A percentile compares a stretch with the other conserved stretches of the same genome.
These are phyloP conservation scores for Dinoponera quadriceps DNA, from an alignment of 1,140 invertebrate genomes.

Conservation along the genomic window DNA sequence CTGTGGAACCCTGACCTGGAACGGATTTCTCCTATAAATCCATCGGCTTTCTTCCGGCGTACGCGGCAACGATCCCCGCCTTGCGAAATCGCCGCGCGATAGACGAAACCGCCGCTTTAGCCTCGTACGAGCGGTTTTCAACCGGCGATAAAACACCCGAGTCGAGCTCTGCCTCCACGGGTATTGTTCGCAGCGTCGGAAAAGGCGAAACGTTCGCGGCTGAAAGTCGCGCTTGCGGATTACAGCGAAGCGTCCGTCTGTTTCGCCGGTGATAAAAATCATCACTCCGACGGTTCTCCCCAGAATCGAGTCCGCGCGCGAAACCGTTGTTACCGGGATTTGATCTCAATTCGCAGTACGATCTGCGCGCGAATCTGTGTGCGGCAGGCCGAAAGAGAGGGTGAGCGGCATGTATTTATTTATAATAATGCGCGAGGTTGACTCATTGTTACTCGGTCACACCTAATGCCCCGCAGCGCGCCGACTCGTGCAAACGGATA, in stretches of 20 bases:
- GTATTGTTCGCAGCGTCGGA: too few species aligned
- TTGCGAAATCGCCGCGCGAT: conserved; percentile 25
- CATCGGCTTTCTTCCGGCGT: conserved; percentile 47
- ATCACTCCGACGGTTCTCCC: too few species aligned
- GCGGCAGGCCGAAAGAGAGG: background rate
- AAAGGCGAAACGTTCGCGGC: too few species aligned
- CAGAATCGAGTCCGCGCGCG: too few species aligned
- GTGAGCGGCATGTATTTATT: conserved; percentile 71
- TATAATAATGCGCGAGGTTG: conserved; percentile 73
- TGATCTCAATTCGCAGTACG: background rate
- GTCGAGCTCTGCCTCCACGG: too few species aligned
- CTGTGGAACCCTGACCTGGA: conserved; percentile 50
- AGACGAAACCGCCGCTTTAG: too few species aligned
- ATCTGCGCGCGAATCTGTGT: background rate
- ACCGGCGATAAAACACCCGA: too few species aligned
- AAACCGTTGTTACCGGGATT: background rate
- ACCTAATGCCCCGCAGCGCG: conserved; percentile 43
- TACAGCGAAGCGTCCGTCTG: too few species aligned
- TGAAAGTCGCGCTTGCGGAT: too few species aligned
- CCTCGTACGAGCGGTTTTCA: too few species aligned
- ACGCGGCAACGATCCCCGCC: conserved; percentile 26
- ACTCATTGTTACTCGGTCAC: conserved; percentile 68
- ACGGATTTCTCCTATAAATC: conserved; percentile 54
- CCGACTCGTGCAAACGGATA: conserved; percentile 72
- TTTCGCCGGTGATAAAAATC: too few species aligned